These are phyloP conservation scores for Hypselothyrea guttata DNA, from an alignment of 2,888 invertebrate genomes.

Conservation along the genomic window DNA sequence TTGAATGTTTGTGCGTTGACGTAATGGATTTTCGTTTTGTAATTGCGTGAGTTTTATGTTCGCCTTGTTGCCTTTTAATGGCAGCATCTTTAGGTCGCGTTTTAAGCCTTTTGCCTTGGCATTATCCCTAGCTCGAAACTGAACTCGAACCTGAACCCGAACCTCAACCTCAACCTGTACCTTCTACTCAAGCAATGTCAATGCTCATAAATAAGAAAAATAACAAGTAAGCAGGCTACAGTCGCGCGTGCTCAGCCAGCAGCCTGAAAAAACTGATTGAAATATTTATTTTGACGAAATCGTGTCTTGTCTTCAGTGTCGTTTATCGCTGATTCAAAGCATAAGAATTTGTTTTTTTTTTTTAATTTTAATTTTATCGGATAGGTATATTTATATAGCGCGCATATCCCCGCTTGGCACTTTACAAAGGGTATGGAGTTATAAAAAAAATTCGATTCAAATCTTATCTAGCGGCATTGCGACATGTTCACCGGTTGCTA, in stretches of 20 bases:
- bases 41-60: conserved; percentile 60
- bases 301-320: too few relatives aligned
- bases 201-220: conserved; percentile 37
- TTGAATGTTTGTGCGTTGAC: conserved; percentile 55
- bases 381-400: too few relatives aligned
- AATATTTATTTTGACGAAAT: too few relatives aligned
- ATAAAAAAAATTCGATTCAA: conserved; percentile 24
- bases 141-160: not conserved
- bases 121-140: too few relatives aligned
- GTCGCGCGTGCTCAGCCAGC: too few relatives aligned
- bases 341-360: too few relatives aligned
- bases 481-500: conserved; percentile 38
- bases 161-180: not conserved
- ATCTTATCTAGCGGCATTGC: conserved; percentile 31
- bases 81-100: conserved; percentile 11
- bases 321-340: too few relatives aligned
- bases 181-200: conserved; percentile 24
- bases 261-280: too few relatives aligned
- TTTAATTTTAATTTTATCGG: too few relatives aligned
- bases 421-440: too few relatives aligned
- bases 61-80: conserved; percentile 28
- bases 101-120: conserved; percentile 26
- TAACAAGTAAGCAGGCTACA: not conserved
- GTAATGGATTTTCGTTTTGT: conserved; percentile 49
- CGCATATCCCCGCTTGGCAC: too few relatives aligned